phyloP scores from a whole-genome alignment of 1,140 invertebrate species.

The Aleiodes sp. region DNA sequence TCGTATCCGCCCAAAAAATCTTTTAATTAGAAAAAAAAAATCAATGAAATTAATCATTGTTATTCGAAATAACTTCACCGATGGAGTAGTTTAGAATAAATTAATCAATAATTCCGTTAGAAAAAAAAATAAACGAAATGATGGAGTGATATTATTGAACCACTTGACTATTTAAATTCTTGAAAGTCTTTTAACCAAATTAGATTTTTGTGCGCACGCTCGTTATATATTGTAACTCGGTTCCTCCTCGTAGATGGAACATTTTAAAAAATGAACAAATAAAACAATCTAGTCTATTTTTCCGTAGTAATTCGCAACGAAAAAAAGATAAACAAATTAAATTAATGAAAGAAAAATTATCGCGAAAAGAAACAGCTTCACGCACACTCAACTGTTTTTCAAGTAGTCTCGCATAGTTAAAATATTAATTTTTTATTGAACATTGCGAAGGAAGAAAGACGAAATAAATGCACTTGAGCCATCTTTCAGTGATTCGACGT shows the following conservation, averaged over 20 bases:
- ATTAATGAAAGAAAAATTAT: not conserved
- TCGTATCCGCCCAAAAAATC: constrained; percentile 64
- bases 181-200: not conserved
- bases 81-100: constrained; percentile 4
- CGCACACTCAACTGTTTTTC: not conserved
- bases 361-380: not conserved
- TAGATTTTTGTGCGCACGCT: constrained; percentile 7
- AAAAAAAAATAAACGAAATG: not conserved
- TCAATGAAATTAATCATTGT: constrained; percentile 27
- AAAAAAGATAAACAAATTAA: constrained; percentile 9
- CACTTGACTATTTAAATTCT: constrained; percentile 5
- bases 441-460: no score
- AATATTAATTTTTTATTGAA: not conserved
- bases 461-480: not conserved
- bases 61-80: constrained; percentile 25
- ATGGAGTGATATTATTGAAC: not conserved
- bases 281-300: constrained; percentile 7
- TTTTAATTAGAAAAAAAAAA: constrained; percentile 32
- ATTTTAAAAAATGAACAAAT: not conserved
- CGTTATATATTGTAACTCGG: not conserved
- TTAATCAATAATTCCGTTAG: not conserved
- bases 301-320: constrained; percentile 16
- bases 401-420: constrained; percentile 12
- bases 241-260: not conserved
- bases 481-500: not conserved